Base-by-base conservation (phyloP, 2,888 invertebrate species). In the Miltochrista miniata region DNA sequence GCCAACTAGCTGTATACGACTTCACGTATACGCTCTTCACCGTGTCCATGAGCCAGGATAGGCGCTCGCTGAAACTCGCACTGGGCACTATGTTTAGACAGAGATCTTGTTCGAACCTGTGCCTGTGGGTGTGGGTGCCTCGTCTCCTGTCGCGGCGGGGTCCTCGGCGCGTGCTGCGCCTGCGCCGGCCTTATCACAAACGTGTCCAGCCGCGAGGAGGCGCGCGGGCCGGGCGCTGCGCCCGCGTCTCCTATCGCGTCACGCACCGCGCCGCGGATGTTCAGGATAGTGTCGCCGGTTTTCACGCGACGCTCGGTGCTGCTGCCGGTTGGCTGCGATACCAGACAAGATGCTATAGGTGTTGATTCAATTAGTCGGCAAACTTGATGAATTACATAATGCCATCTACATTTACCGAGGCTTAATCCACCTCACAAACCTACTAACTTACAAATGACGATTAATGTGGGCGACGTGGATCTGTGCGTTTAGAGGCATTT, bases 231-330 rank as follows among this genome's bases (percentile, higher is more conserved):
- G 1, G 90, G 86, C 11, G 89, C 87, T 0, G 87, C 87, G 14
- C 88, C 86, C 1, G 89, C 89, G 70, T 91, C 91, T 0, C 89
- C 90, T 48, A 91, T 90, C 0, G 87, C 87, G 59, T 90, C 90
- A 0, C 90, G 83, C 0, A 91, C 84, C 0, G 88, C 89, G 8
- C 90, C 90, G 49, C 87, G 85, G 60, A 91, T 90, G 74, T 90
- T 90, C 12, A 91, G 80, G 51, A 90, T 89, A 0, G 91, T 91
- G 66, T 88, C 91, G 7, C 87, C 90, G 0, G 90, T 90, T 59
- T 86, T 82, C 9, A 90, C 89, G 30, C 90, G 87, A 0, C 87
- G 79, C 40, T 45, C 58, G 31, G 15, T 10, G 33, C 50, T 45
- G 7, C 35, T 33, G 9, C 35, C 13, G 5, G 50, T 37, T 0